These are phyloP conservation scores for Carettochelys insculpta DNA, from an alignment of 2,113 vertebrate species.

Conservation along the genomic window DNA sequence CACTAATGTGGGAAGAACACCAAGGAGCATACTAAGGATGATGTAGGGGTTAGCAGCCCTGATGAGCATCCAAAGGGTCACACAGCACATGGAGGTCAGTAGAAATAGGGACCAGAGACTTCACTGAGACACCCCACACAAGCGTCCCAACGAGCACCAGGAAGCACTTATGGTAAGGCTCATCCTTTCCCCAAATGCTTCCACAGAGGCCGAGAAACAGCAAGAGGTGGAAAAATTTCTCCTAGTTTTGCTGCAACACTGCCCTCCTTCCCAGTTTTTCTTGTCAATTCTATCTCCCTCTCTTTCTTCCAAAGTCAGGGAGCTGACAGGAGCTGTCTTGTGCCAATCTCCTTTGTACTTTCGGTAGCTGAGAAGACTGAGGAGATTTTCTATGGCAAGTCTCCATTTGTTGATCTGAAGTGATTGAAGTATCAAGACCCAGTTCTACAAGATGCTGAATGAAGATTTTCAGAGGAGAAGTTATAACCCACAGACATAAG, in stretches of 20 bases:
- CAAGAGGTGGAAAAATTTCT: neutral
- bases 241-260: neutral
- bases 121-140: neutral
- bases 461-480: neutral
- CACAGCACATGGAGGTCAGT: neutral
- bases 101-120: neutral
- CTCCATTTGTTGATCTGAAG: neutral
- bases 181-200: neutral
- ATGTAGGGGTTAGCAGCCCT: neutral
- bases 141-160: neutral
- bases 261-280: fast-evolving
- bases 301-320: conserved; percentile 5
- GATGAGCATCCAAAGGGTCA: neutral
- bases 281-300: neutral
- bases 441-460: neutral
- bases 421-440: neutral
- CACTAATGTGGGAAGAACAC: neutral
- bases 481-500: neutral
- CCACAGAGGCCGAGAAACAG: neutral
- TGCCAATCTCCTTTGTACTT: neutral
- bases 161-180: neutral
- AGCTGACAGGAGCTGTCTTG: neutral
- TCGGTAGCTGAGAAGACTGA: neutral
- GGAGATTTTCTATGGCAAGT: neutral
- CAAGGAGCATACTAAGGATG: neutral